Evolutionary conservation across 2,888 invertebrate genomes (phyloP).

Genomic region (Chaetoderma sp.): DNA sequence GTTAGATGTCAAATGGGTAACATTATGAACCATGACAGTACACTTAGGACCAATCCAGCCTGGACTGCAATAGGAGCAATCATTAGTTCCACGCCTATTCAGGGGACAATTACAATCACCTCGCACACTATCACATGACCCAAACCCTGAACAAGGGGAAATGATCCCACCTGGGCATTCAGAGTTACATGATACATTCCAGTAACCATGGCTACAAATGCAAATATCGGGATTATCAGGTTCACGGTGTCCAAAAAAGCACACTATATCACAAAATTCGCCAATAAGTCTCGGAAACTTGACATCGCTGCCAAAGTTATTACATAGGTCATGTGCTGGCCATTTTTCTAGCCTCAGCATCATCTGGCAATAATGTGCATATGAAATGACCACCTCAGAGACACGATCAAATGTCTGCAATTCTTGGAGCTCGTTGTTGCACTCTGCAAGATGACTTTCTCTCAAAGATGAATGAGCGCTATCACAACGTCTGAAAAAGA

Average conservation of each 20-base stretch:
- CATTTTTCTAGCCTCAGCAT: conserved; percentile 27
- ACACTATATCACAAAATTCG: conserved; percentile 22
- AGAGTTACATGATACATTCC: conserved; percentile 40
- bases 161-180: conserved; percentile 47
- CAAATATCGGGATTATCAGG: conserved; percentile 1
- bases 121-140: conserved; percentile 41
- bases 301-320: conserved; percentile 4
- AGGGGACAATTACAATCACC: conserved; percentile 48
- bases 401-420: conserved; percentile 29
- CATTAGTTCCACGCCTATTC: conserved; percentile 34
- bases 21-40: conserved; percentile 21
- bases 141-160: conserved; percentile 46
- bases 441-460: conserved; percentile 27
- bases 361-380: conserved; percentile 44
- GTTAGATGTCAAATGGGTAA: too few species aligned
- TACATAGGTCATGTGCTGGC: conserved; percentile 44
- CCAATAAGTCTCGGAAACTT: conserved; percentile 24
- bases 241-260: conserved; percentile 23
- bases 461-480: conserved; percentile 10
- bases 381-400: conserved; percentile 30
- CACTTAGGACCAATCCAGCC: conserved; percentile 47
- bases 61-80: conserved; percentile 43
- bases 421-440: conserved; percentile 14
- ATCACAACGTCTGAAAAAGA: conserved; percentile 27
- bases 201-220: conserved; percentile 30